A percentile compares a stretch with the other conserved stretches of the same genome.
phyloP scores from a whole-genome alignment of 2,797 vertebrate genomes.

The Manis javanica region DNA sequence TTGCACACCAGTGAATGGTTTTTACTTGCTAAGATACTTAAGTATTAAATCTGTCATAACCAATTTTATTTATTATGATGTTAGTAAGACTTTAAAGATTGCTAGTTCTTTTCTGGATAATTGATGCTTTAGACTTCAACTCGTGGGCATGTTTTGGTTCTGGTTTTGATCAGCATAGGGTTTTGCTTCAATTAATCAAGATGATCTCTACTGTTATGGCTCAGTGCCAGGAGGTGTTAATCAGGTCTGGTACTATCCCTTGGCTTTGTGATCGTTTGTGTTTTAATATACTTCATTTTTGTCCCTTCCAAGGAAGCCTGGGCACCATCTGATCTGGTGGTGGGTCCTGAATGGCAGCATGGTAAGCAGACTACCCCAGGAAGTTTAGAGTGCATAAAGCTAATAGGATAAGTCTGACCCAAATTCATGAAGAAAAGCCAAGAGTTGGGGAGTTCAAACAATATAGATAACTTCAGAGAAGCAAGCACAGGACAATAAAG shows the following conservation, averaged over 20 bases:
- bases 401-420: neutral
- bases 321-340: neutral
- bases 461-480: neutral
- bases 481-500: neutral
- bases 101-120: neutral
- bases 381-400: neutral
- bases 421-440: neutral
- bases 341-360: neutral
- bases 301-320: neutral
- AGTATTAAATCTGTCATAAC: neutral
- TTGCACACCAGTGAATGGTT: neutral
- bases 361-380: neutral
- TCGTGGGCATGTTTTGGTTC: neutral
- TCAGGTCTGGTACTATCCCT: neutral
- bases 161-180: neutral
- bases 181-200: neutral
- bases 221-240: too few relatives aligned
- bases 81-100: neutral
- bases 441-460: neutral
- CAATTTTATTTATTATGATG: neutral
- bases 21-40: constrained; percentile 31
- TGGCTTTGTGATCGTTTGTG: neutral
- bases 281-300: neutral
- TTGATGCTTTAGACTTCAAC: neutral
- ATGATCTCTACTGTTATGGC: neutral